Base-by-base conservation (phyloP, 2,797 vertebrate species). In the Allobates femoralis region DNA sequence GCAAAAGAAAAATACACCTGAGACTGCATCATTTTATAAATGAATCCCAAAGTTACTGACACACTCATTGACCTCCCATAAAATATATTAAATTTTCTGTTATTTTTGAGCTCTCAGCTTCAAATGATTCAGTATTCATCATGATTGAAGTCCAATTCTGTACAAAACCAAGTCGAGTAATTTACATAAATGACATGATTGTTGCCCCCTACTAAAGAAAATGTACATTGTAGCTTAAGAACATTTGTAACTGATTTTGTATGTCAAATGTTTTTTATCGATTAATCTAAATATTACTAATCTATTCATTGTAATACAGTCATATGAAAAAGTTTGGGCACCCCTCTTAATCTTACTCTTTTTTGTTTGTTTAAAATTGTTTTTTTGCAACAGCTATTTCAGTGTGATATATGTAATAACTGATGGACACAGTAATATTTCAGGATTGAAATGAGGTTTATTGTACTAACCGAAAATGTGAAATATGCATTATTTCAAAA, bases 11-110 rank as follows among this genome's bases (percentile, higher is more conserved):
- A 79, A 71, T 71, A 53, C 41, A 37, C 5, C 2, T 30, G 4
- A 71, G 79, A 73, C 51, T 71, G 53, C 28, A 73, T 79, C 51
- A 76, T 32, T 56, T 85, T 28, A 58, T 23, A 56, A 32, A 71
- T 28, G 30, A 79, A 79, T 67, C 32, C 34, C 30, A 58, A 85
- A 16, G 28, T 56, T 56, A 30, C 64, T 50, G 50, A 34, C 64
- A 60, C 71, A 69, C 37, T 62, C 30, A 62, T 34, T 37, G 23
- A 73, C 64, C 58, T 56, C 51, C 73, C 55, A 46, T 71, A 26
- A 85, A 23, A 75, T 46, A 23, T 10, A 78, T 55, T 26, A 34
- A 23, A n/a, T 26, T 69, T 78, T 62, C 30, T 73, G 53, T 85
- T 58, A 15, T 60, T 78, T 19, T 46, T 34, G 10, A 28, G 64